Evolutionary conservation across 92 coral and sea anemone species (phyloP).

Genomic region (Nematostella vectensis): DNA sequence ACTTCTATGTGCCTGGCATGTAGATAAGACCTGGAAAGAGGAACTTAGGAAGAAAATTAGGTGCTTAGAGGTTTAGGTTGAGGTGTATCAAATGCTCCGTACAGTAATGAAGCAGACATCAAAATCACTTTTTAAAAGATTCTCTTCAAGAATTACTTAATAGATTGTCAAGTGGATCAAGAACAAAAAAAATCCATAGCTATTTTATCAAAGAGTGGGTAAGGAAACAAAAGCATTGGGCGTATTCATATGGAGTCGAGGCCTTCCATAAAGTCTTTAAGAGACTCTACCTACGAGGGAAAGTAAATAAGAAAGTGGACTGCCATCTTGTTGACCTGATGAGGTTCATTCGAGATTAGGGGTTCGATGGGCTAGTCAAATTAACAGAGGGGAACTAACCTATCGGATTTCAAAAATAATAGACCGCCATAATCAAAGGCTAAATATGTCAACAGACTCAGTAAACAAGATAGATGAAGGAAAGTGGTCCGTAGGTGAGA

Average conservation of each 20-base stretch:
- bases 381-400: conserved; percentile 41
- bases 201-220: conserved; percentile 54
- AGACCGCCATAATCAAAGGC: conserved; percentile 27
- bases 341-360: conserved; percentile 38
- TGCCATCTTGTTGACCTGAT: conserved; percentile 35
- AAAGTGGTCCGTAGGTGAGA: conserved; percentile 20
- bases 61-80: neutral
- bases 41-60: conserved; percentile 26
- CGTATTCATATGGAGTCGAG: conserved; percentile 40
- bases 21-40: conserved; percentile 32
- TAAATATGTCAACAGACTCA: conserved; percentile 9
- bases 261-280: conserved; percentile 62
- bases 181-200: conserved; percentile 3
- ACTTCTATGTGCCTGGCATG: conserved; percentile 41
- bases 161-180: conserved; percentile 3
- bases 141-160: conserved; percentile 13
- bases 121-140: conserved; percentile 13
- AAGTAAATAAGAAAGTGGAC: conserved; percentile 45
- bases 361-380: conserved; percentile 39
- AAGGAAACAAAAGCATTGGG: conserved; percentile 33
- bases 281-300: conserved; percentile 40
- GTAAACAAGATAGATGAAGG: neutral
- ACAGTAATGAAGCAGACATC: conserved; percentile 33
- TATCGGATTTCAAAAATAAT: conserved; percentile 20
- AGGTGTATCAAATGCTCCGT: conserved; percentile 34